Conservation (phyloP, 2,797 vertebrate species). For the Octomys mimax region DNA sequence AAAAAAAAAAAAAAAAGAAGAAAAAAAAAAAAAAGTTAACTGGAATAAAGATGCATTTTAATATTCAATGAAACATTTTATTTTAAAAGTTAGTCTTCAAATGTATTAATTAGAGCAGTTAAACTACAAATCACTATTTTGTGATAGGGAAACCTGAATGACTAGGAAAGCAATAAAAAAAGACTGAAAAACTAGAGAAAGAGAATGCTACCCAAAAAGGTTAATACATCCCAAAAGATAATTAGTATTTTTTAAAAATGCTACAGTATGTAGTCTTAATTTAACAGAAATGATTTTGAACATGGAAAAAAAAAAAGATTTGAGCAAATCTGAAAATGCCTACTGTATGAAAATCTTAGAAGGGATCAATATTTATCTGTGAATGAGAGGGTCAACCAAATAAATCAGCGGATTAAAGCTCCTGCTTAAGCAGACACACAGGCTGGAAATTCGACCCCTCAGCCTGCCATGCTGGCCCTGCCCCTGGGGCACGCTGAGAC, state of each 20-base stretch:
- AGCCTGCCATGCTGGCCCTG: no score
- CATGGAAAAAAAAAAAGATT: background rate
- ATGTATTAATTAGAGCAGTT: conserved; percentile 37
- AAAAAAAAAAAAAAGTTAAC: no score
- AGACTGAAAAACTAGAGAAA: conserved; percentile 28
- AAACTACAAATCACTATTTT: conserved; percentile 48
- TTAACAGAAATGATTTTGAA: conserved; percentile 32
- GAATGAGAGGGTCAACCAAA: background rate
- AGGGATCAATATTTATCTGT: background rate
- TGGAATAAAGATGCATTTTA: conserved; percentile 16
- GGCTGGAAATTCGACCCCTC: no score
- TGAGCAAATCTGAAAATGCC: conserved; percentile 29
- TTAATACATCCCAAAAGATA: background rate
- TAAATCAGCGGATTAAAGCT: no score
- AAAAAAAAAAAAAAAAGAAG: no score
- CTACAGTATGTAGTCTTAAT: background rate
- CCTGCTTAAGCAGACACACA: no score
- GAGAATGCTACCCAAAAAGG: background rate
- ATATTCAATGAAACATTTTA: conserved; percentile 56
- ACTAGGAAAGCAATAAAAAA: conserved; percentile 47
- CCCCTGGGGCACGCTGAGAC: no score
- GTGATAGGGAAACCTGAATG: background rate
- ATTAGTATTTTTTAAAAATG: background rate
- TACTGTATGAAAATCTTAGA: background rate
- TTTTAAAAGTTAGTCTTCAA: conserved; percentile 54